Evolutionary conservation across 2,888 invertebrate species (phyloP).

Genomic region (Campopleginae sp.): DNA sequence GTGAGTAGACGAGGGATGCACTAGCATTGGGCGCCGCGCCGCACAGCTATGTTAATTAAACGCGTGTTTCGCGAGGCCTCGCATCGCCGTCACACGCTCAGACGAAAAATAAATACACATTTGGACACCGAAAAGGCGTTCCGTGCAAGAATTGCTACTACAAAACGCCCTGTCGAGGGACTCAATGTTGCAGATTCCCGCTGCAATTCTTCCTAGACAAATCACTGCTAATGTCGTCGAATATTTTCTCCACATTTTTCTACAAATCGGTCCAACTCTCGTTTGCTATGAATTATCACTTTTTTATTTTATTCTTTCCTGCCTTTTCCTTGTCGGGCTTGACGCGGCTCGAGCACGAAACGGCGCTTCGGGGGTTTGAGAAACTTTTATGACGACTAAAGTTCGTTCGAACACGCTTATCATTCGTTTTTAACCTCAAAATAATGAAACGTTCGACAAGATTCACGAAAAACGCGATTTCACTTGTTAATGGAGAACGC

Average conservation of each 20-base stretch:
- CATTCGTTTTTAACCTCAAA: not conserved
- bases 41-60: slow-evolving; percentile 82
- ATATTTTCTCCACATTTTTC: not conserved
- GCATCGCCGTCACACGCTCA: slow-evolving; percentile 70
- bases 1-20: slow-evolving; percentile 77
- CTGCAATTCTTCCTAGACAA: slow-evolving; percentile 13
- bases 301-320: not conserved
- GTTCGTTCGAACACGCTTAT: too few relatives aligned
- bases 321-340: not conserved
- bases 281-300: not conserved
- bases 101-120: slow-evolving; percentile 54
- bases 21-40: slow-evolving; percentile 71
- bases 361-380: not conserved
- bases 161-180: slow-evolving; percentile 12
- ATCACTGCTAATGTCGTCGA: slow-evolving; percentile 18
- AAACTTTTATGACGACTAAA: not conserved
- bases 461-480: too few relatives aligned
- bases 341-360: not conserved
- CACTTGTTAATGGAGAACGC: too few relatives aligned
- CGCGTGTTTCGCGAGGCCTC: slow-evolving; percentile 80
- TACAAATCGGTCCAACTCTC: not conserved
- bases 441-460: not conserved
- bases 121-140: slow-evolving; percentile 46
- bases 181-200: not conserved
- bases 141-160: not conserved